Percentiles rank a stretch among this genome's conserved stretches.
Conservation (phyloP, 2,113 vertebrate genomes). For the Elachura formosa region DNA sequence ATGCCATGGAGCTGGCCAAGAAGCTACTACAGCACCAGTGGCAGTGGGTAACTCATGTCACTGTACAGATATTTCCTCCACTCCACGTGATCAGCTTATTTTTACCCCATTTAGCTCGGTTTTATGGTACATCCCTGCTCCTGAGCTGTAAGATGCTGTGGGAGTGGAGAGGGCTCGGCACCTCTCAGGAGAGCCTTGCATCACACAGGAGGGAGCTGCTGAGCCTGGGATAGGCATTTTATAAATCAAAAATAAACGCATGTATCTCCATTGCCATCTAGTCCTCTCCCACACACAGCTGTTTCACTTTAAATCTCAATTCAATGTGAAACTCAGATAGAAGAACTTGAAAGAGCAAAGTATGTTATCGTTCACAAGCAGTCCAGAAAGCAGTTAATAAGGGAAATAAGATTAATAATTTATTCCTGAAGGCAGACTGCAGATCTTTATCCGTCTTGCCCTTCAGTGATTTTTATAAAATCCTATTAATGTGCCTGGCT, state of each 20-base stretch:
- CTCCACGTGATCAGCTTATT: not conserved
- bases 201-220: slow-evolving; percentile 50
- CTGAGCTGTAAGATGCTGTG: slow-evolving; percentile 45
- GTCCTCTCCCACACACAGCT: slow-evolving; percentile 66
- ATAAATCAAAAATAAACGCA: slow-evolving; percentile 62
- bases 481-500: not conserved
- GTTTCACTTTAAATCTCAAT: slow-evolving; percentile 56
- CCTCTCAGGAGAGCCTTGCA: slow-evolving; percentile 21
- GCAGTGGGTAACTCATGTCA: not conserved
- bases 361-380: slow-evolving; percentile 20
- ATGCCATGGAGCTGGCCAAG: fast-evolving
- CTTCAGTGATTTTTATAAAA: slow-evolving; percentile 6
- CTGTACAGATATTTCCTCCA: not conserved
- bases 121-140: not conserved
- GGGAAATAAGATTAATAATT: slow-evolving; percentile 54
- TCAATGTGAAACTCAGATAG: slow-evolving; percentile 29
- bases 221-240: slow-evolving; percentile 45
- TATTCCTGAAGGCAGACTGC: slow-evolving; percentile 43
- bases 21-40: not conserved
- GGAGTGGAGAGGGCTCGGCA: slow-evolving; percentile 44
- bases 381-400: slow-evolving; percentile 57
- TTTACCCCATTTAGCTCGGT: not conserved
- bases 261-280: slow-evolving; percentile 50
- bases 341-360: slow-evolving; percentile 55
- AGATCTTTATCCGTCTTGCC: not conserved